A percentile compares a stretch with the other conserved stretches of the same genome.
These are phyloP conservation scores for Philhelius pedissequus DNA, from an alignment of 2,888 invertebrate species.

Conservation along the genomic window DNA sequence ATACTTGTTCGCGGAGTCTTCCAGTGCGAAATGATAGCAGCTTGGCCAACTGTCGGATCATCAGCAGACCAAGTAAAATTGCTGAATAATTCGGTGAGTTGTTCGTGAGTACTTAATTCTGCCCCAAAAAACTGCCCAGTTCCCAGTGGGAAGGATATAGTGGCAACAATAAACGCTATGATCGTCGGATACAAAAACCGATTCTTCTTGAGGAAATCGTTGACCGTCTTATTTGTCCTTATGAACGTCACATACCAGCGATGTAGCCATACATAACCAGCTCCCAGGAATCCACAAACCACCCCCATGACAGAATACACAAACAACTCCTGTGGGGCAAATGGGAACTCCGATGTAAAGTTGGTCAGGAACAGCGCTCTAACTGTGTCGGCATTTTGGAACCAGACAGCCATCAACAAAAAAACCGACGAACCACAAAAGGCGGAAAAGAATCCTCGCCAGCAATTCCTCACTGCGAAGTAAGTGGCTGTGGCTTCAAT, in stretches of 20 bases:
- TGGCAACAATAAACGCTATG: conserved; percentile 90
- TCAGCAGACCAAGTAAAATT: conserved; percentile 96
- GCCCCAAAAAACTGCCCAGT: conserved; percentile 95
- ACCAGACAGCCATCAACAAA: conserved; percentile 95
- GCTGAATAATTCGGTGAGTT: conserved; percentile 90
- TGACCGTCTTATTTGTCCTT: conserved; percentile 93
- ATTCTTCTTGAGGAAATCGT: conserved; percentile 94
- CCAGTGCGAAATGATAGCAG: conserved; percentile 92
- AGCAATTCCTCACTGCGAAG: conserved; percentile 98
- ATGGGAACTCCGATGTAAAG: conserved; percentile 96
- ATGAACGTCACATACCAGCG: conserved; percentile 95
- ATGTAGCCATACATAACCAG: conserved; percentile 95
- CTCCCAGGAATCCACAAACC: conserved; percentile 92
- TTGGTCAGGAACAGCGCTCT: conserved; percentile 96
- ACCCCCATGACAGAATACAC: conserved; percentile 96
- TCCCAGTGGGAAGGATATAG: conserved; percentile 94
- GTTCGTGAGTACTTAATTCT: conserved; percentile 87
- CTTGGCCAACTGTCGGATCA: conserved; percentile 89
- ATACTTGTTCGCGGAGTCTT: conserved; percentile 89
- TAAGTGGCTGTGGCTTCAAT: conserved; percentile 99
- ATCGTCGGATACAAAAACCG: conserved; percentile 97
- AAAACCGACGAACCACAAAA: conserved; percentile 98
- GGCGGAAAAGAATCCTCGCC: conserved; percentile 98
- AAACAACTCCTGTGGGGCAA: conserved; percentile 96
- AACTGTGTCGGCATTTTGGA: conserved; percentile 94